These are phyloP conservation scores for Austrolebias charrua DNA, from an alignment of 2,797 vertebrate species.

Conservation along the genomic window DNA sequence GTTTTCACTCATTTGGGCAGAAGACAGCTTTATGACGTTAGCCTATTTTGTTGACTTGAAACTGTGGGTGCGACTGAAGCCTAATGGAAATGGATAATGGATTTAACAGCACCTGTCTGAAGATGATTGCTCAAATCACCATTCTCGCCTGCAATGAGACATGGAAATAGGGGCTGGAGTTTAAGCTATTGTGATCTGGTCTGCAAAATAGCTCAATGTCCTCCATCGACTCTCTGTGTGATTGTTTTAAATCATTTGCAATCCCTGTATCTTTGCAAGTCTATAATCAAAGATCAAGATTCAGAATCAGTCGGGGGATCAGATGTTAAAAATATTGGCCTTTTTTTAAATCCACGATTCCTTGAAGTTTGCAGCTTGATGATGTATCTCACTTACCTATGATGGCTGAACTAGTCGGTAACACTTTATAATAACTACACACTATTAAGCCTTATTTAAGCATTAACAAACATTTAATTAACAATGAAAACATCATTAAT, in stretches of 20 bases:
- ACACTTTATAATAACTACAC: too few relatives aligned
- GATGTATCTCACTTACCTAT: too few relatives aligned
- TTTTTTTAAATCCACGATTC: too few relatives aligned
- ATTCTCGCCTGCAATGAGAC: constrained; percentile 70
- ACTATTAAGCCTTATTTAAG: too few relatives aligned
- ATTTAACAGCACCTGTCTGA: constrained; percentile 69
- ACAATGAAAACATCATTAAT: too few relatives aligned
- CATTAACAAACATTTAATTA: too few relatives aligned
- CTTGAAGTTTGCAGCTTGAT: too few relatives aligned
- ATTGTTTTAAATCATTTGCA: constrained; percentile 74
- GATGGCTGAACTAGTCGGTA: too few relatives aligned
- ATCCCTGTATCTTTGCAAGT: constrained; percentile 64
- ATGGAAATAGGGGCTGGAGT: constrained; percentile 68
- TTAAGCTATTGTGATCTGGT: constrained; percentile 59
- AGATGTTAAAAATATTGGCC: not conserved
- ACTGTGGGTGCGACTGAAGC: constrained; percentile 64
- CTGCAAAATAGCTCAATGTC: constrained; percentile 77
- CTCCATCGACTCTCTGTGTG: constrained; percentile 49
- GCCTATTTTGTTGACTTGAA: constrained; percentile 54
- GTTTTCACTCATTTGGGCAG: constrained; percentile 27
- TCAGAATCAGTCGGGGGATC: not conserved
- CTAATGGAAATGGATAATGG: constrained; percentile 75
- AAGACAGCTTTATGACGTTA: constrained; percentile 38
- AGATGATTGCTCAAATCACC: constrained; percentile 71
- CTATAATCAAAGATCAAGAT: constrained; percentile 50